Base-by-base conservation (phyloP, 2,113 vertebrate genomes). In the Cettia cetti region DNA sequence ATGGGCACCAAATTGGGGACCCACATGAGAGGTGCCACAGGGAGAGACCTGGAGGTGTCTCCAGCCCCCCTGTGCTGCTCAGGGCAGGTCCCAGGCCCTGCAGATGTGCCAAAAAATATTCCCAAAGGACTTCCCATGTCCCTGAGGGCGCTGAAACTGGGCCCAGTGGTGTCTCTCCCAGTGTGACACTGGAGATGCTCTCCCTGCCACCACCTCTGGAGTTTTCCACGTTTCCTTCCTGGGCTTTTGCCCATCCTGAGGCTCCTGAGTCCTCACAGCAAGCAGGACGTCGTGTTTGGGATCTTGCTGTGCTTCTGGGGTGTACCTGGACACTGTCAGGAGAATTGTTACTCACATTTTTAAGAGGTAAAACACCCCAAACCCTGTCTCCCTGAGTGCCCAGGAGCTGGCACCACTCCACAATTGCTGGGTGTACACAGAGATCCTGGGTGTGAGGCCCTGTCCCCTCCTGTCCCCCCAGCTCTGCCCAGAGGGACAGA, bases 381-480 rank as follows among this genome's bases (percentile, higher is more conserved):
- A 4, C 8, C 13, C 57, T 15, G 15, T 37, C 30, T 57, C 23
- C 45, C 19, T 1, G 9, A 9, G n/a, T 0, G 11, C 10, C 64
- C 35, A 9, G 35, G 63, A 63, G n/a, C 5, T 0, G 1, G 68
- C 63, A 49, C 15, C 0, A 0, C 69, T 45, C 59, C 3, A 10
- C 14, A 1, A 2, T 0, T 30, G 23, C 68, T 0, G 4, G 64
- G 14, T 59, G 45, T 40, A 9, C 57, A 30, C 57, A 44, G 5
- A 65, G 40, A 22, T 1, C 68, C 61, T 18, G 14, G 66, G 44
- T 3, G 47, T 2, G 47, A 39, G 59, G 28, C 57, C 28, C 0
- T 2, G 4, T 47, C 74, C 64, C 63, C 47, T 83, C 35, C 64
- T 59, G 64, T 49, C 50, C 83, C 60, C 8, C 42, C n/a, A n/a